phyloP scores from a whole-genome alignment of 2,888 invertebrate genomes.

The Antitype chi region DNA sequence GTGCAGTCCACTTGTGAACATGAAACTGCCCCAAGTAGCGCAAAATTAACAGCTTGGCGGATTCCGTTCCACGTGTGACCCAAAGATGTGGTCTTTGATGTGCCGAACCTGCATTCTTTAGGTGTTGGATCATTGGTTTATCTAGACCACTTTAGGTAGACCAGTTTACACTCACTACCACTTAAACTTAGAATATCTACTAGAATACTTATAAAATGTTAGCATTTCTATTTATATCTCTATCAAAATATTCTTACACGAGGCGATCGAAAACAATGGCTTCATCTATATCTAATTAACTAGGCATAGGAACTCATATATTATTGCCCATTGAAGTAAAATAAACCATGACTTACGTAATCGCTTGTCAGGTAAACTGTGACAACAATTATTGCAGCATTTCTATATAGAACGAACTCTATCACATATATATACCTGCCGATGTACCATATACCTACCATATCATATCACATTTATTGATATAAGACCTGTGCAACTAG shows the following conservation, averaged over 20 bases:
- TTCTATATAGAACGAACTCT: constrained; percentile 56
- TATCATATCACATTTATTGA: constrained; percentile 15
- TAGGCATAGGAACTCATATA: constrained; percentile 56
- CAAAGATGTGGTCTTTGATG: constrained; percentile 4
- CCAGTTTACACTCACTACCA: neutral
- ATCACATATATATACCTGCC: constrained; percentile 37
- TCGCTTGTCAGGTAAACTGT: constrained; percentile 67
- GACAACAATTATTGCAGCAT: constrained; percentile 63
- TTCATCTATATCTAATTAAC: constrained; percentile 48
- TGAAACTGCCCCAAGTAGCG: neutral
- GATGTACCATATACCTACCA: constrained; percentile 11
- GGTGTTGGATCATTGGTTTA: neutral
- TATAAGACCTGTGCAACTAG: constrained; percentile 1
- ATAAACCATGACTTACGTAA: constrained; percentile 73
- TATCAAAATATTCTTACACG: constrained; percentile 54
- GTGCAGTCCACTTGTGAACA: neutral
- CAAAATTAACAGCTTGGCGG: neutral
- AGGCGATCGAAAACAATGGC: constrained; percentile 59
- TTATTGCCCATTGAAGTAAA: constrained; percentile 65
- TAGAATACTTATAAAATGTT: constrained; percentile 27
- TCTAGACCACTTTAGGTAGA: neutral
- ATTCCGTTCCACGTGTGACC: neutral
- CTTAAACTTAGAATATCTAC: constrained; percentile 5
- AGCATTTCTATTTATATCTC: constrained; percentile 36
- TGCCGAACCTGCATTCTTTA: neutral